Conservation (phyloP, 2,888 invertebrate species). For the Drosophila paranaensis region DNA sequence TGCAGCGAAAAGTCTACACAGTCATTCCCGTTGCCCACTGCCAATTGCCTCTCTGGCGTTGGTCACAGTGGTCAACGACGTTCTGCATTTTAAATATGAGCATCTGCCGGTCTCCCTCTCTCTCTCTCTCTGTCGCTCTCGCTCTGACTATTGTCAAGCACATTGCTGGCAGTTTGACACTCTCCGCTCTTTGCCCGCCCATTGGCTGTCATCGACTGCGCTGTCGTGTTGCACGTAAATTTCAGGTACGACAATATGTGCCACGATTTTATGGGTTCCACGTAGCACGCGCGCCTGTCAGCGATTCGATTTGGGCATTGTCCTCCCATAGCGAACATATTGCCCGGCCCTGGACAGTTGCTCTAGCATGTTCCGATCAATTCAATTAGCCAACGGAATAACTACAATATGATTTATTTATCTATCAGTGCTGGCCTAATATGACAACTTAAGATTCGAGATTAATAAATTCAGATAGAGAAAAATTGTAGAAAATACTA, state of each 20-base stretch:
- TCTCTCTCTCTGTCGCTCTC: slow-evolving; percentile 19
- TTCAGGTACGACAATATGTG: slow-evolving; percentile 69
- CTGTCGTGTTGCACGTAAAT: slow-evolving; percentile 80
- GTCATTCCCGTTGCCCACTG: slow-evolving; percentile 9
- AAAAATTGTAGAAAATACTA: too few relatives aligned
- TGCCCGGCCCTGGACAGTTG: neutral
- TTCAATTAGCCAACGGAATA: slow-evolving; percentile 34
- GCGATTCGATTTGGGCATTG: slow-evolving; percentile 48
- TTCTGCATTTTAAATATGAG: slow-evolving; percentile 77
- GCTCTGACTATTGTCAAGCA: slow-evolving; percentile 58
- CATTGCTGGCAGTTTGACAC: slow-evolving; percentile 70
- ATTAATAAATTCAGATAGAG: too few relatives aligned
- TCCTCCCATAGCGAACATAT: slow-evolving; percentile 26
- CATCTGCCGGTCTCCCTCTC: slow-evolving; percentile 17
- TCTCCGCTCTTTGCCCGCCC: slow-evolving; percentile 19
- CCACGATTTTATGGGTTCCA: slow-evolving; percentile 74
- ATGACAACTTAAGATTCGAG: neutral
- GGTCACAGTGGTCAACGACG: slow-evolving; percentile 59
- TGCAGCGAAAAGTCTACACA: slow-evolving; percentile 27
- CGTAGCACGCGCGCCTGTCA: slow-evolving; percentile 71
- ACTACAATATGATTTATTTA: neutral
- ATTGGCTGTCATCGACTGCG: slow-evolving; percentile 54
- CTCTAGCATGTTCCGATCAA: slow-evolving; percentile 14
- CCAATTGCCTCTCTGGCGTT: slow-evolving; percentile 36
- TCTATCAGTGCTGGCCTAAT: neutral